Conservation (phyloP, 2,888 invertebrate genomes). For the Nomada flava region DNA sequence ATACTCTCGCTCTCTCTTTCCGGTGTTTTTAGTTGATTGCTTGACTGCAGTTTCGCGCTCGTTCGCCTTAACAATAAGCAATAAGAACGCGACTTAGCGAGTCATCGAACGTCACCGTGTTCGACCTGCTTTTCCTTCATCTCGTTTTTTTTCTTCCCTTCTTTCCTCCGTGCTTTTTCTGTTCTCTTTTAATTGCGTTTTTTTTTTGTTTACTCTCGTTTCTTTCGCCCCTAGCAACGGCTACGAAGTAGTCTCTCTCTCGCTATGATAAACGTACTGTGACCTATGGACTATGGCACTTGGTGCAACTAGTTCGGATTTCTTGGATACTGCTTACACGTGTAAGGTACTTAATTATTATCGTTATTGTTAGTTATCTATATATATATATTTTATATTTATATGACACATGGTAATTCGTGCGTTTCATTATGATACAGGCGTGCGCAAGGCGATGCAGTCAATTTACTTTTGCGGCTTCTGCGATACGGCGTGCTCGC, state of each 20-base stretch:
- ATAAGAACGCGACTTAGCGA: conserved; percentile 48
- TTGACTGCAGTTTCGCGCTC: conserved; percentile 21
- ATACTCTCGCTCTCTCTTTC: conserved; percentile 7
- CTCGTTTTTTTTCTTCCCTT: neutral
- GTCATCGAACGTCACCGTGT: conserved; percentile 34
- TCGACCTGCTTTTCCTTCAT: conserved; percentile 35
- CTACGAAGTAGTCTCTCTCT: conserved; percentile 45
- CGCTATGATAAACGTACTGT: conserved; percentile 62
- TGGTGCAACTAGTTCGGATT: conserved; percentile 77
- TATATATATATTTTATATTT: conserved; percentile 41
- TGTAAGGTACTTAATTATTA: conserved; percentile 71
- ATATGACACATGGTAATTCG: conserved; percentile 73
- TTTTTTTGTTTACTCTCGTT: conserved; percentile 1
- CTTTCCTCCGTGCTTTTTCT: neutral
- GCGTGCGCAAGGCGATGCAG: conserved; percentile 69
- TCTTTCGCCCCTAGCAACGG: conserved; percentile 25
- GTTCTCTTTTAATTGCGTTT: conserved; percentile 12
- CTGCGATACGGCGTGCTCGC: neutral
- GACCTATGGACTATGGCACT: conserved; percentile 78
- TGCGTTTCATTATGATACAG: conserved; percentile 73
- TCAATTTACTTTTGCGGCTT: conserved; percentile 58
- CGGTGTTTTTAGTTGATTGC: conserved; percentile 25
- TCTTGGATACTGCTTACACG: conserved; percentile 67
- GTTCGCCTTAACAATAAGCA: conserved; percentile 44
- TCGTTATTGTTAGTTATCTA: conserved; percentile 64